Evolutionary conservation across 2,888 invertebrate genomes (phyloP), one percentile per base, ranked within the genome.

Genomic region (Acanthopleura granulata): DNA sequence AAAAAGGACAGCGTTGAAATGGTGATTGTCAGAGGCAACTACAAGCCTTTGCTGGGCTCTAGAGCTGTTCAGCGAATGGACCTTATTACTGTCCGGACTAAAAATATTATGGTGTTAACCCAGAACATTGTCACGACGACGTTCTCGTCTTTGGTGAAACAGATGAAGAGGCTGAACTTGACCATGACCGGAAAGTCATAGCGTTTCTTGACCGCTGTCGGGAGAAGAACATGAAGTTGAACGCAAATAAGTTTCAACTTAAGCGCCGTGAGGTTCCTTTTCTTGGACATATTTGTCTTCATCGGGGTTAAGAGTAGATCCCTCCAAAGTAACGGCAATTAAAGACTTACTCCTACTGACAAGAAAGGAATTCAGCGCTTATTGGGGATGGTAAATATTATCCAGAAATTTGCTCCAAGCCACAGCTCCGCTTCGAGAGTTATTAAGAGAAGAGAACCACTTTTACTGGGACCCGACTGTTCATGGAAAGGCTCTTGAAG

Each of bases 331-430:
- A 22, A 49, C 76, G 12, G 81, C 78, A 3, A 77, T 80, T 6
- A 25, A 30, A 25, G 62, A 77, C 15, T 76, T 83, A 74, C 74
- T 74, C 14, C n/a, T 40, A 69, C 66, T n/a, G 72, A 79, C 74
- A 75, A 69, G 49, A 25, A 74, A 49, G 76, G 62, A 25, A 71
- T 78, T n/a, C 77, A 76, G 49, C 29, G 78, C 22, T n/a, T 80
- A 25, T 30, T 75, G 14, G 78, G 80, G 14, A 76, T 79, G 70
- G 71, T 75, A 12, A 76, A 78, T 50, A 78, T 74, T 61, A 71
- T 80, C 6, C 73, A 78, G n/a, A 77, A 72, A 72, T 81, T 80
- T 62, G 72, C 77, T 78, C 15, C 75, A 80, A 62, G 25, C 72
- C 14, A 77, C 75, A 15, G 66, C 71, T 49, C 75, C 79, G 18